Conservation (phyloP, 2,113 vertebrate species). For the Proteles cristata region DNA sequence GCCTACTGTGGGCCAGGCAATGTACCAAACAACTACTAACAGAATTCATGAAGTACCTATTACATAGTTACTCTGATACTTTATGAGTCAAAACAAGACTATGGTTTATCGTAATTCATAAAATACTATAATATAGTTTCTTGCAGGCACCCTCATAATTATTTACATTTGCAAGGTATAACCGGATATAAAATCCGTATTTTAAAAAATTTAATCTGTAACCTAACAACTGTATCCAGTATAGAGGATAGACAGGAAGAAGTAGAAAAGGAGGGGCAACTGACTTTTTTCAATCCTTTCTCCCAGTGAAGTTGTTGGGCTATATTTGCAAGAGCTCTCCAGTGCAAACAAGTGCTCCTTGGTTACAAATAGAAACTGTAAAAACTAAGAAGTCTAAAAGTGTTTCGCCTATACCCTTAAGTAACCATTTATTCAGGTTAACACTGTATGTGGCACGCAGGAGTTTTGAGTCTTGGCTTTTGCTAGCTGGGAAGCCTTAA, state of each 20-base stretch:
- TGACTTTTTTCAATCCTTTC: background rate
- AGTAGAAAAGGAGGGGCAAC: background rate
- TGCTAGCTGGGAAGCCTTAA: background rate
- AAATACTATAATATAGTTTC: background rate
- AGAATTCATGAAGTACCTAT: conserved; percentile 22
- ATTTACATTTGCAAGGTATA: background rate
- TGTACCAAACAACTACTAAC: background rate
- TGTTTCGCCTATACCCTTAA: background rate
- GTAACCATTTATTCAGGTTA: background rate
- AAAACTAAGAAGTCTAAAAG: conserved; percentile 15
- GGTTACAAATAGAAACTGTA: background rate
- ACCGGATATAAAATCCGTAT: background rate
- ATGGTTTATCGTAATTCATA: conserved; percentile 11
- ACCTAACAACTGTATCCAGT: background rate
- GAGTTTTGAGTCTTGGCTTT: background rate
- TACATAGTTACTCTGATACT: background rate
- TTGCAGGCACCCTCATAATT: background rate
- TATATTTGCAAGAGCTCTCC: background rate
- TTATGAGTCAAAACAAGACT: background rate
- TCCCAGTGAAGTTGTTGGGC: background rate
- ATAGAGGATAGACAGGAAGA: background rate
- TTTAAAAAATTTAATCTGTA: conserved; percentile 31
- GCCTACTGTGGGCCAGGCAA: background rate
- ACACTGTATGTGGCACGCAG: background rate
- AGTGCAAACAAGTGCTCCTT: background rate